Evolutionary conservation across 2,113 vertebrate species (phyloP), one percentile per base, ranked within the genome.

Genomic region (Sinocyclocheilus grahami): DNA sequence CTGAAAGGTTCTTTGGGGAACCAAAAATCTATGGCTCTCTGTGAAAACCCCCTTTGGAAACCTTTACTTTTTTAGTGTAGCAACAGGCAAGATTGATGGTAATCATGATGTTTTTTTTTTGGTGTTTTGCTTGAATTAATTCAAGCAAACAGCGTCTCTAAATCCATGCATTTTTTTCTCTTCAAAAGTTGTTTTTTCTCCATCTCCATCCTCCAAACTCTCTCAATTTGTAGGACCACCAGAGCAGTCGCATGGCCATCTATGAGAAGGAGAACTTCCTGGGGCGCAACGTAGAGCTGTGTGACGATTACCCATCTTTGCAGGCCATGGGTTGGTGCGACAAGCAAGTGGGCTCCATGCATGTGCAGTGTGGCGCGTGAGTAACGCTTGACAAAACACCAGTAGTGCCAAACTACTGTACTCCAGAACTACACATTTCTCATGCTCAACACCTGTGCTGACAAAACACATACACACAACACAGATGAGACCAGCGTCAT

Each of bases 311-410:
- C 86, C 89, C 92, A 3, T 91, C 91, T 39, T 89, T 91, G 81
- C 85, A 87, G 86, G 89, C 87, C 82, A 92, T 91, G 90, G 91
- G 91, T 77, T 92, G 91, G 91, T 84, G 75, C 60, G 87, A 89
- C 83, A 89, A 89, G 20, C 83, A 92, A 82, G 92, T 91, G 69
- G 91, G 88, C 48, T 91, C 90, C 88, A 87, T 91, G 86, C 84
- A 88, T 13, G 87, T 92, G 72, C 90, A 90, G 87, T 81, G 88
- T 37, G 90, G 88, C 42, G 87, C 90, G 90, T 88, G 82, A 91
- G 90, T 90, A 62, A 63, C 22, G 20, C 37, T 55, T 5, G 3
- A 75, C 65, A 13, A 62, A 30, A 83, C 75, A 75, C 27, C 4
- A 24, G 27, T 3, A 39, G 62, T 69, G 46, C 76, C 75, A 82